Evolutionary conservation across 2,888 invertebrate species (phyloP).

Genomic region (Labia minor): DNA sequence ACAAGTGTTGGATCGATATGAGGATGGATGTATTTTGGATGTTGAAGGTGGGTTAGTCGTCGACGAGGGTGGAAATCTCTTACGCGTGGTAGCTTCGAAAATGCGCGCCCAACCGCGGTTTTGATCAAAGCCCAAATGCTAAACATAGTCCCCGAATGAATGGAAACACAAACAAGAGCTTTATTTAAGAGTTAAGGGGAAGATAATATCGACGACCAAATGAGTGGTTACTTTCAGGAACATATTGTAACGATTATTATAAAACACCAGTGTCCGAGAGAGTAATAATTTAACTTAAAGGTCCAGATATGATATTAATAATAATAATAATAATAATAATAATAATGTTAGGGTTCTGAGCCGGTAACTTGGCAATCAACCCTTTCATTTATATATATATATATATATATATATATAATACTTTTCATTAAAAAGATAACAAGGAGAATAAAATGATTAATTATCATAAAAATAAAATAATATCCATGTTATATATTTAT

Average conservation of each 20-base stretch:
- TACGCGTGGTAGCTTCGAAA: neutral
- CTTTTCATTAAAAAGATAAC: too few relatives aligned
- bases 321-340: too few relatives aligned
- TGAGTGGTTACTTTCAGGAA: neutral
- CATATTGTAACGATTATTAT: neutral
- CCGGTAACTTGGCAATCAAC: neutral
- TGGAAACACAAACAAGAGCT: neutral
- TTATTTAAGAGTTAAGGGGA: neutral
- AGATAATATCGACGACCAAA: neutral
- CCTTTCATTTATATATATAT: too few relatives aligned
- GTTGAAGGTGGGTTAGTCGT: neutral
- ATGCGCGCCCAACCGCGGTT: slow-evolving; percentile 13
- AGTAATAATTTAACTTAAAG: neutral
- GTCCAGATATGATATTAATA: neutral
- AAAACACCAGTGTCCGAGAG: neutral
- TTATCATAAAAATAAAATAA: neutral
- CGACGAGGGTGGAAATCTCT: slow-evolving; percentile 13
- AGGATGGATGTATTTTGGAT: slow-evolving; percentile 1
- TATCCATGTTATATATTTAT: neutral
- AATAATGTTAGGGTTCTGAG: neutral
- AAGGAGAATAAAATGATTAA: too few relatives aligned
- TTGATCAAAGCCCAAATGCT: slow-evolving; percentile 13
- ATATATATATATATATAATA: neutral
- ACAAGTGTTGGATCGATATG: slow-evolving; percentile 8
- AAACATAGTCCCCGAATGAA: neutral